Percentiles rank a stretch among this genome's conserved stretches.
Conservation (phyloP, 2,797 vertebrate species). For the Champsocephalus gunnari region DNA sequence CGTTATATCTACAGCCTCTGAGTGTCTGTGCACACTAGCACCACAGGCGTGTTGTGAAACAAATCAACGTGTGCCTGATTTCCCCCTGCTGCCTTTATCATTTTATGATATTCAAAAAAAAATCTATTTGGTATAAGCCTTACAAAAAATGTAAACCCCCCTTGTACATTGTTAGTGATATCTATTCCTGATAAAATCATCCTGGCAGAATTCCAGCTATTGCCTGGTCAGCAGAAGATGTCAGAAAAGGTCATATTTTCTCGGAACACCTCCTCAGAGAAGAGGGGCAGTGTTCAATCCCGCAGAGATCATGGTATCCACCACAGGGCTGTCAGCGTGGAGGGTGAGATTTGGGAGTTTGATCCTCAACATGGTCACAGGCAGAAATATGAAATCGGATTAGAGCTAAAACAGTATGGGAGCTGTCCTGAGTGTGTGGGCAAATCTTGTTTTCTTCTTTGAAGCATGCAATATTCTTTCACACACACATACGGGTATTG, state of each 20-base stretch:
- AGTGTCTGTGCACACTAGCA: not conserved
- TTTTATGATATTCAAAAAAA: slow-evolving; percentile 1
- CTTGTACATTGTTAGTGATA: not conserved
- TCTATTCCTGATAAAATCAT: slow-evolving; percentile 3
- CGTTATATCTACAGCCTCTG: slow-evolving; percentile 16
- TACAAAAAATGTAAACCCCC: not conserved
- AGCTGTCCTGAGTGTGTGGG: slow-evolving; percentile 13
- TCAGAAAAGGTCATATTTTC: slow-evolving; percentile 27
- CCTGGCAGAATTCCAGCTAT: not conserved
- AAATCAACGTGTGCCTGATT: not conserved
- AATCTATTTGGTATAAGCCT: not conserved
- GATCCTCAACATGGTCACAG: slow-evolving; percentile 44
- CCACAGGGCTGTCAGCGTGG: slow-evolving; percentile 27
- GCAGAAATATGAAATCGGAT: slow-evolving; percentile 44
- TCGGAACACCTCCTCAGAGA: slow-evolving; percentile 16
- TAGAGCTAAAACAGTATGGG: slow-evolving; percentile 25
- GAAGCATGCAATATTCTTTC: not conserved
- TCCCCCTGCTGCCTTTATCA: not conserved
- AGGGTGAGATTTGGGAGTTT: slow-evolving; percentile 27
- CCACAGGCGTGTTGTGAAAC: slow-evolving; percentile 7
- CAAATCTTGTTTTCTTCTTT: slow-evolving; percentile 4
- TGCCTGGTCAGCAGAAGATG: not conserved
- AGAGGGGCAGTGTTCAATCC: slow-evolving; percentile 29
- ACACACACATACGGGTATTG: no score
- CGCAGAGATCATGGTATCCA: slow-evolving; percentile 37